Conservation (phyloP, 2,888 invertebrate species). For the Chloroclystis v-ata region DNA sequence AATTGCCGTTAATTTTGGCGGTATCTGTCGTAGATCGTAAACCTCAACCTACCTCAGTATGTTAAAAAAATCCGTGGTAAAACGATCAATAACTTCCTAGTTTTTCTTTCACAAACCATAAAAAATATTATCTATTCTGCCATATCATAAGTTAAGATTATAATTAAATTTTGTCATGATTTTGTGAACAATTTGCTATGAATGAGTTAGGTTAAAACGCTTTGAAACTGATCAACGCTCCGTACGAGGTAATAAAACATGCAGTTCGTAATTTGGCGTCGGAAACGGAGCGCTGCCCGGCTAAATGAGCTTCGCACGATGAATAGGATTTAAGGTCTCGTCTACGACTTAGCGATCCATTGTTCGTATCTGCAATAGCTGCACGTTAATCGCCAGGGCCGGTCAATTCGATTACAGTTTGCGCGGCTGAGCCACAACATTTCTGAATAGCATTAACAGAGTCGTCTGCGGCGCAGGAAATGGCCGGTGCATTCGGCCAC, state of each 20-base stretch:
- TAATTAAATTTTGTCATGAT: too few relatives aligned
- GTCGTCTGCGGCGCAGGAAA: conserved; percentile 44
- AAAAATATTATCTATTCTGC: too few relatives aligned
- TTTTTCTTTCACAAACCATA: too few relatives aligned
- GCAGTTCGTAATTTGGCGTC: conserved; percentile 36
- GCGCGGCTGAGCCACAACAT: conserved; percentile 36
- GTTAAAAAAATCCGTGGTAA: too few relatives aligned
- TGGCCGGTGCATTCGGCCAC: conserved; percentile 55
- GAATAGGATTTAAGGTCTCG: conserved; percentile 40
- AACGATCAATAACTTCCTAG: too few relatives aligned
- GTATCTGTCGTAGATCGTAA: too few relatives aligned
- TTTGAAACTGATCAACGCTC: conserved; percentile 19
- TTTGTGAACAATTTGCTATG: too few relatives aligned
- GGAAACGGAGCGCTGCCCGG: conserved; percentile 27
- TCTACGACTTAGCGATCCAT: conserved; percentile 26
- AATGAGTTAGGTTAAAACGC: too few relatives aligned
- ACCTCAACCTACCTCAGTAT: too few relatives aligned
- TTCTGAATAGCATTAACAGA: conserved; percentile 38
- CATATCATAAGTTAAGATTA: too few relatives aligned
- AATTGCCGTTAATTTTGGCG: neutral
- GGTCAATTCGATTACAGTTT: conserved; percentile 36
- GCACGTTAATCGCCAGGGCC: conserved; percentile 32
- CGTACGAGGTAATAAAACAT: conserved; percentile 38
- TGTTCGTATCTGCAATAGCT: conserved; percentile 6
- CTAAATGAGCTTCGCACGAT: conserved; percentile 22